These are phyloP conservation scores for Epicampocera succincta DNA, from an alignment of 2,888 invertebrate genomes.

Conservation along the genomic window DNA sequence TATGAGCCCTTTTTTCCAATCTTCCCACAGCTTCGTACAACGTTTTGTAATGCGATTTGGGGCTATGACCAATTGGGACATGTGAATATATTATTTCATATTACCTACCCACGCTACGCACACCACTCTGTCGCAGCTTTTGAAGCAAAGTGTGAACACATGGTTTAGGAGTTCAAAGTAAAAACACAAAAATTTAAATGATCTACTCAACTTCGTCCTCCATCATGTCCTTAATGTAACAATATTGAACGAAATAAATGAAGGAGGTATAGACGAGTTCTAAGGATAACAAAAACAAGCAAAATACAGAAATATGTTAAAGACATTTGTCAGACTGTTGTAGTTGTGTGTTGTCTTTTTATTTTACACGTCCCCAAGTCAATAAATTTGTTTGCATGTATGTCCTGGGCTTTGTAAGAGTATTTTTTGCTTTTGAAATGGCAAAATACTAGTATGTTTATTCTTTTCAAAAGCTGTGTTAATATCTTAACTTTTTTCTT, in stretches of 20 bases:
- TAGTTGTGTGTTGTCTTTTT: constrained; percentile 42
- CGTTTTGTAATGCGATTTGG: too few species aligned
- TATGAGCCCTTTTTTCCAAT: too few species aligned
- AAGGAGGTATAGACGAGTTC: constrained; percentile 17
- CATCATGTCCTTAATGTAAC: neutral
- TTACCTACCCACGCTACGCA: constrained; percentile 13
- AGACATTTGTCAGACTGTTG: constrained; percentile 69
- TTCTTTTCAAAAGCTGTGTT: constrained; percentile 61
- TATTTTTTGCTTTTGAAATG: constrained; percentile 53
- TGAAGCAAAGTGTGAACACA: constrained; percentile 67
- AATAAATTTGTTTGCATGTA: constrained; percentile 13
- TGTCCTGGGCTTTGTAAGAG: constrained; percentile 2
- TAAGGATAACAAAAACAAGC: constrained; percentile 1
- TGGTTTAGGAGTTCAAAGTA: constrained; percentile 61
- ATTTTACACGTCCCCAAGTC: constrained; percentile 6
- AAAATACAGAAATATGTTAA: constrained; percentile 46
- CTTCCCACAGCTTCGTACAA: too few species aligned
- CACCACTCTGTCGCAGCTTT: constrained; percentile 51
- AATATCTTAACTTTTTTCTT: constrained; percentile 39
- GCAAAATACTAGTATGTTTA: constrained; percentile 66
- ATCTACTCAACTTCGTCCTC: constrained; percentile 14
- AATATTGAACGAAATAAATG: constrained; percentile 39
- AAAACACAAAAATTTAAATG: constrained; percentile 39
- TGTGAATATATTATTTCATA: too few species aligned
- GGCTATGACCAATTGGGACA: too few species aligned